Evolutionary conservation across 2,113 vertebrate genomes (phyloP).

Genomic region (Triplophysa tibetana): DNA sequence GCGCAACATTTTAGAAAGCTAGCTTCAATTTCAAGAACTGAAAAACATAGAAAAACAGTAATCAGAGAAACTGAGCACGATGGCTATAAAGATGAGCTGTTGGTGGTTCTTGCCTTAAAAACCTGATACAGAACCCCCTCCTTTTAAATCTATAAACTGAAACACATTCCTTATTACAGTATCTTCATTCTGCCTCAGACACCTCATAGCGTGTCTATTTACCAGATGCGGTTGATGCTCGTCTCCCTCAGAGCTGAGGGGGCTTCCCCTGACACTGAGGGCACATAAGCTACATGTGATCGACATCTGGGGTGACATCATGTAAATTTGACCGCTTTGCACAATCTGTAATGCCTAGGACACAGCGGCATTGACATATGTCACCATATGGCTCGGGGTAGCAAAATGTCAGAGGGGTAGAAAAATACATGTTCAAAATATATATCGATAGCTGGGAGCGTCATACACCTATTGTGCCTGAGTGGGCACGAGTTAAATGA

Average conservation of each 20-base stretch:
- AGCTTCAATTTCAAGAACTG: neutral
- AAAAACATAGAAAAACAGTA: conserved; percentile 2
- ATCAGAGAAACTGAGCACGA: neutral
- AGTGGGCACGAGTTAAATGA: neutral
- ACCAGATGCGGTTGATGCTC: conserved; percentile 24
- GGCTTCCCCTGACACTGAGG: conserved; percentile 48
- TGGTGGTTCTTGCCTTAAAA: conserved; percentile 5
- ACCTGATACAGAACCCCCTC: neutral
- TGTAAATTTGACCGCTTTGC: conserved; percentile 57
- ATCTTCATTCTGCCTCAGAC: conserved; percentile 5
- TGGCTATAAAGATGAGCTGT: neutral
- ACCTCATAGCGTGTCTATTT: neutral
- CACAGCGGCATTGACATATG: conserved; percentile 53
- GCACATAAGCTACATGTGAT: conserved; percentile 42
- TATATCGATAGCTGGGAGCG: no score
- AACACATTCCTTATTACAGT: conserved; percentile 1
- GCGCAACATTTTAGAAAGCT: no score
- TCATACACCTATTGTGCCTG: neutral
- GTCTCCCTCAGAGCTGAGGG: conserved; percentile 32
- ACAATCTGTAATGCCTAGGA: conserved; percentile 48
- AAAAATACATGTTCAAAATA: neutral
- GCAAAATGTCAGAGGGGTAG: neutral
- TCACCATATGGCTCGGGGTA: conserved; percentile 48
- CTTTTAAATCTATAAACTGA: conserved; percentile 11
- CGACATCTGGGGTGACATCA: conserved; percentile 55